Conservation (phyloP, 2,888 invertebrate genomes). For the Therioaphis trifolii region DNA sequence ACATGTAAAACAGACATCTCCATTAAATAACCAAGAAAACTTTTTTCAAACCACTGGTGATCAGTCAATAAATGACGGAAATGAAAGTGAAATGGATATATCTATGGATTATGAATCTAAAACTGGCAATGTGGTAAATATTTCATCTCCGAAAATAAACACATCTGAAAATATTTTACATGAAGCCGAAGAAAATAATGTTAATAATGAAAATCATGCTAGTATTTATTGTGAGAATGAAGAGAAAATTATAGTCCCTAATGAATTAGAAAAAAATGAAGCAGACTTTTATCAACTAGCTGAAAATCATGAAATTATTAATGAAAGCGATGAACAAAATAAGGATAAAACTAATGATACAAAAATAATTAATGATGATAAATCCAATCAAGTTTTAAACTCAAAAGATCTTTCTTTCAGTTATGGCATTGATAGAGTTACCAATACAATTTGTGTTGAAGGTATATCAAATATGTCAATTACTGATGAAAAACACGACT, state of each 20-base stretch:
- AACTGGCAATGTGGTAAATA: neutral
- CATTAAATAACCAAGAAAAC: neutral
- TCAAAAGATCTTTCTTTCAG: neutral
- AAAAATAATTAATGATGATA: neutral
- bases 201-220: too few relatives aligned
- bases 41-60: neutral
- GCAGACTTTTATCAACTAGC: neutral
- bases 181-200: too few relatives aligned
- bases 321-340: neutral
- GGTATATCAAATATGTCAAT: slow-evolving; percentile 16
- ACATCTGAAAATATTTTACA: too few relatives aligned
- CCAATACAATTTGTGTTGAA: neutral
- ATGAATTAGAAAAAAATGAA: neutral
- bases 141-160: neutral
- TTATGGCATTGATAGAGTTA: neutral
- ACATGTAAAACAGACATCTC: neutral
- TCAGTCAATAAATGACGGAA: neutral
- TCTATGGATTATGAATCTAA: slow-evolving; percentile 10
- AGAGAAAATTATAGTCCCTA: neutral
- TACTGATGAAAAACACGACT: neutral
- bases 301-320: neutral
- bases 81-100: slow-evolving; percentile 38
- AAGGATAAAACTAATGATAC: neutral
- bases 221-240: neutral
- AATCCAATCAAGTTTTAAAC: neutral